phyloP scores from a whole-genome alignment of 2,797 vertebrate genomes.

The Pitangus sulphuratus region DNA sequence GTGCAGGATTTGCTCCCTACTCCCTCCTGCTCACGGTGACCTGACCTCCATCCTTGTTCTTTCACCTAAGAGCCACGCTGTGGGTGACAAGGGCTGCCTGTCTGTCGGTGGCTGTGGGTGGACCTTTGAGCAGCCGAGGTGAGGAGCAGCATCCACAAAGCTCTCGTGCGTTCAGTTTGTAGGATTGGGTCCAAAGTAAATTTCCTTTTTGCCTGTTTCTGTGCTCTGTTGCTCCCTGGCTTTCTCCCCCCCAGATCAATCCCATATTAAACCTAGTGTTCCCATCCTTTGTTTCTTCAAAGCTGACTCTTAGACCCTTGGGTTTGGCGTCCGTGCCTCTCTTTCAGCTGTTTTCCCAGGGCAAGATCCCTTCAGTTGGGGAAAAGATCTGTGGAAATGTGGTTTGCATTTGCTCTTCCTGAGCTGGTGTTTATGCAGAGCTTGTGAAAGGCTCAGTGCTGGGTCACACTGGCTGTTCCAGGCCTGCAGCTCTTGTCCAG shows the following conservation, averaged over 20 bases:
- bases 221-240: not conserved
- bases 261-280: conserved; percentile 1
- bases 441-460: not conserved
- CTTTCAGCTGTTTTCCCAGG: conserved; percentile 51
- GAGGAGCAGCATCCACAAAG: not conserved
- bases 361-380: not conserved
- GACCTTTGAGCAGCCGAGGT: not conserved
- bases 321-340: not conserved
- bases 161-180: not conserved
- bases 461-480: not conserved
- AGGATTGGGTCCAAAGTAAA: conserved; percentile 58
- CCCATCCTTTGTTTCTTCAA: conserved; percentile 37
- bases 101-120: not conserved
- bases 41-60: not conserved
- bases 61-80: not conserved
- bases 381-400: not conserved
- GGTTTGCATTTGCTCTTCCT: conserved; percentile 54
- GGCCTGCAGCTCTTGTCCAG: not conserved
- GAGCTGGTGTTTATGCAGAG: conserved; percentile 2
- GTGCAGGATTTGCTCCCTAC: not conserved
- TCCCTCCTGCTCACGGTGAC: not conserved
- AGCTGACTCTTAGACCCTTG: conserved; percentile 10
- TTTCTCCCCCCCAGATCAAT: not conserved
- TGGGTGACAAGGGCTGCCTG: not conserved
- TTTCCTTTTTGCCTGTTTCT: conserved; percentile 43